Percentiles rank a stretch among this genome's conserved stretches.
Conservation (phyloP, 2,113 vertebrate genomes). For the Saimiri boliviensis region DNA sequence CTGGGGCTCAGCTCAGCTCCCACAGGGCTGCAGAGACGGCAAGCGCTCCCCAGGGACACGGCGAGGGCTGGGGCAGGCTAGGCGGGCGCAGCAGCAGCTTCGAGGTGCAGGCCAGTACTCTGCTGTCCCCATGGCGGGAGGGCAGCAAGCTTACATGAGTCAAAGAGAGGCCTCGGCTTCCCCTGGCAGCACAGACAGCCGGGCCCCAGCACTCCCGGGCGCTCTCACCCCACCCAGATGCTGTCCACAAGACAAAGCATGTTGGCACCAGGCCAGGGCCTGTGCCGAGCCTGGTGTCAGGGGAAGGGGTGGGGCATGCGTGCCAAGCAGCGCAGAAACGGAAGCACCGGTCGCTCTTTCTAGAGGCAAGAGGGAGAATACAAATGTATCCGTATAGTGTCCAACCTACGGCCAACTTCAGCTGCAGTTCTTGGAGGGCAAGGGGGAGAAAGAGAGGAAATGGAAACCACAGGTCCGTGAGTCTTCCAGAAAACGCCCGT, state of each 20-base stretch:
- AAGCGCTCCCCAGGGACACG: background rate
- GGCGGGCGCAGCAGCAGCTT: background rate
- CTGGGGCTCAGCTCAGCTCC: background rate
- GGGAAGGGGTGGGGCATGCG: background rate
- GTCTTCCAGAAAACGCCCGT: background rate
- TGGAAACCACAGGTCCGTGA: constrained; percentile 49
- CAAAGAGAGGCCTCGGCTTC: background rate
- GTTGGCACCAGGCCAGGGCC: background rate
- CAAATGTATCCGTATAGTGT: constrained; percentile 67
- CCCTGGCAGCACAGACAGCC: background rate
- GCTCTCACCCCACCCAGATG: background rate
- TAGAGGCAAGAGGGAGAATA: constrained; percentile 34
- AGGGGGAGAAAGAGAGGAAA: constrained; percentile 48
- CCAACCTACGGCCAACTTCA: constrained; percentile 82
- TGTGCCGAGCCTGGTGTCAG: background rate
- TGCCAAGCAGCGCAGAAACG: constrained; percentile 11
- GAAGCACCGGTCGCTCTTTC: background rate
- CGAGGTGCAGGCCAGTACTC: background rate
- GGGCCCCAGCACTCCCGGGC: background rate
- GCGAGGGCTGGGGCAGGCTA: background rate
- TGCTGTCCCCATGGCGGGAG: rapidly evolving
- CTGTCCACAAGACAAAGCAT: background rate
- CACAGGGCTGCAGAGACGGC: background rate
- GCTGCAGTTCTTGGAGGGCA: constrained; percentile 74
- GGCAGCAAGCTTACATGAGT: background rate